phyloP scores from a whole-genome alignment of 2,888 invertebrate species.

The Spicauda simplicius region DNA sequence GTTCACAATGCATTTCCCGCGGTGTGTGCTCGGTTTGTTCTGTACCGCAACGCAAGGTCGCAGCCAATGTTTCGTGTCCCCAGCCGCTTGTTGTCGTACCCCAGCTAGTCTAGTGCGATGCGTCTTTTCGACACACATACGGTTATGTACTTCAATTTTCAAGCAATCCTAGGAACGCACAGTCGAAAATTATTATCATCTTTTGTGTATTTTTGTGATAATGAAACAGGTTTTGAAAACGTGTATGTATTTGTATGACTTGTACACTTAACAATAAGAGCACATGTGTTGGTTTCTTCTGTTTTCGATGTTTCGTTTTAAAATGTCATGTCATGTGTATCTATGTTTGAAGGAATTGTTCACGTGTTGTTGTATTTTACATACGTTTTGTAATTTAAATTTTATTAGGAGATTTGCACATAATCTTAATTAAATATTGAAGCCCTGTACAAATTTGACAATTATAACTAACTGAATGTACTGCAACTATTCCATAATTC shows the following conservation, averaged over 20 bases:
- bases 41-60: constrained; percentile 15
- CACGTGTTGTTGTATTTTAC: constrained; percentile 12
- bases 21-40: constrained; percentile 9
- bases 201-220: constrained; percentile 15
- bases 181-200: not conserved
- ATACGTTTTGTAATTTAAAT: constrained; percentile 9
- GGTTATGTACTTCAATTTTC: constrained; percentile 11
- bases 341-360: constrained; percentile 11
- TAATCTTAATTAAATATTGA: constrained; percentile 7
- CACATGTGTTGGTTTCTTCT: not conserved
- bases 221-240: not conserved
- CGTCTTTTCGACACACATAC: constrained; percentile 5
- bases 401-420: constrained; percentile 11
- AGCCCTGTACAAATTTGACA: not conserved
- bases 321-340: not conserved
- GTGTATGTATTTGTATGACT: constrained; percentile 9
- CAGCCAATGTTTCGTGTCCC: constrained; percentile 18
- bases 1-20: not conserved
- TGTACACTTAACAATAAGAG: constrained; percentile 6
- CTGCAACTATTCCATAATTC: not conserved
- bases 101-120: constrained; percentile 13
- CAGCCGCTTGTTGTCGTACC: constrained; percentile 11
- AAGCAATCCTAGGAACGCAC: constrained; percentile 5
- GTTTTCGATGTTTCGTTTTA: not conserved
- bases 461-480: constrained; percentile 9